Base-by-base conservation (phyloP, 2,888 invertebrate species). In the Tetropium fuscum region DNA sequence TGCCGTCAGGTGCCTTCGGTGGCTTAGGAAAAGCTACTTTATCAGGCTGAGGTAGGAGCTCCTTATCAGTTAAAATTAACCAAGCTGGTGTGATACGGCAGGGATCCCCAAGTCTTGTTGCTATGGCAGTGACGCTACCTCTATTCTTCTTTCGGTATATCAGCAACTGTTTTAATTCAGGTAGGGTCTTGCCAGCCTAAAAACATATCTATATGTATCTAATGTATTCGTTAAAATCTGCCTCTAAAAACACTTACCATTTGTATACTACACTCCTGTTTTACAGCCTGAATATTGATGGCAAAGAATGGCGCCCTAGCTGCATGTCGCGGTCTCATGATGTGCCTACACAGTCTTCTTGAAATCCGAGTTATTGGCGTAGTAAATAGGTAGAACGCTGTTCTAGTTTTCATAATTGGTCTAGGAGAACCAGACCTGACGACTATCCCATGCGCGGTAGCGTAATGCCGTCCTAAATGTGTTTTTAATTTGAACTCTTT, bases 401-500 rank as follows among this genome's bases (percentile, higher is more conserved):
- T 95, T 77, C 97, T 89, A 51, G 97, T 97, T 85, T 97, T 97
- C 95, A 97, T 95, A 40, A 97, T 95, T 49, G 97, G 97, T 55
- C 96, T 87, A 59, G 96, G 92, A 43, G 92, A 91, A 63, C 90
- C 89, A 8, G 90, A 85, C 67, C 90, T 84, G 75, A 93, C 87
- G 55, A 90, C 87, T 60, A 87, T 84, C 58, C 94, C 94, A 83
- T 97, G 97, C 56, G 94, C 93, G 71, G 94, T 94, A 55, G 95
- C 95, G 83, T 96, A 93, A 84, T 98, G 97, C 62, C 96, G 90
- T 63, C 93, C 94, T 73, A 98, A 86, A 83, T 97, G 97, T 60
- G 95, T 93, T 84, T 97, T 97, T 74, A 97, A 83, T 82, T 97
- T 95, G 84, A 97, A 97, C 83, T 97, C 97, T 87, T 97, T 96